Evolutionary conservation across 2,113 vertebrate genomes (phyloP).

Genomic region (Corydoras maculifer): DNA sequence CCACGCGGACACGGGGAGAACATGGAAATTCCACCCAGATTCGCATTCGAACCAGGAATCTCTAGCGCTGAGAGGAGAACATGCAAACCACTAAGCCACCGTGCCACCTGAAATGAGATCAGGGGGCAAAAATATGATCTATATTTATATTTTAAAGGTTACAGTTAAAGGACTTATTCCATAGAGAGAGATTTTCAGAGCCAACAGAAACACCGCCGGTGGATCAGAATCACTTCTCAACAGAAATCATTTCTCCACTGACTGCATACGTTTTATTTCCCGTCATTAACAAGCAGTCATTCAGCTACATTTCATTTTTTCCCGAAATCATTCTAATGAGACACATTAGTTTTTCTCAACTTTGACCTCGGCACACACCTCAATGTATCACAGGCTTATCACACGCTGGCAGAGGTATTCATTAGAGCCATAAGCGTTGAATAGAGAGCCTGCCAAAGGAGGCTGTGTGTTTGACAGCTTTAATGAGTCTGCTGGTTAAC

Average conservation of each 20-base stretch:
- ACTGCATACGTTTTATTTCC: conserved; percentile 14
- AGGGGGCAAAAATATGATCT: no score
- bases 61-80: no score
- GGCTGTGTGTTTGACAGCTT: conserved; percentile 33
- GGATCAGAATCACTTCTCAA: background rate
- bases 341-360: conserved; percentile 23
- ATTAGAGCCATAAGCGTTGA: conserved; percentile 38
- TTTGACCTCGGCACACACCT: conserved; percentile 32
- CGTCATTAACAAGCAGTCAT: background rate
- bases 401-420: conserved; percentile 23
- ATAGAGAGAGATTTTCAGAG: no score
- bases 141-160: no score
- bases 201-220: background rate
- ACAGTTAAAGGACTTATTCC: no score
- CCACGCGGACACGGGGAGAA: no score
- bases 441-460: conserved; percentile 23
- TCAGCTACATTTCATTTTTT: conserved; percentile 8
- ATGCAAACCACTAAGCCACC: no score
- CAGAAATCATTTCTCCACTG: conserved; percentile 17
- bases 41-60: no score
- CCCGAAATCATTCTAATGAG: conserved; percentile 2
- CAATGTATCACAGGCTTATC: conserved; percentile 24
- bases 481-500: conserved; percentile 38
- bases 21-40: no score
- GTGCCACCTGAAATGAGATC: no score